Percentiles rank a stretch among this genome's conserved stretches.
Conservation (phyloP, 2,113 vertebrate species). For the Toxostoma redivivum region DNA sequence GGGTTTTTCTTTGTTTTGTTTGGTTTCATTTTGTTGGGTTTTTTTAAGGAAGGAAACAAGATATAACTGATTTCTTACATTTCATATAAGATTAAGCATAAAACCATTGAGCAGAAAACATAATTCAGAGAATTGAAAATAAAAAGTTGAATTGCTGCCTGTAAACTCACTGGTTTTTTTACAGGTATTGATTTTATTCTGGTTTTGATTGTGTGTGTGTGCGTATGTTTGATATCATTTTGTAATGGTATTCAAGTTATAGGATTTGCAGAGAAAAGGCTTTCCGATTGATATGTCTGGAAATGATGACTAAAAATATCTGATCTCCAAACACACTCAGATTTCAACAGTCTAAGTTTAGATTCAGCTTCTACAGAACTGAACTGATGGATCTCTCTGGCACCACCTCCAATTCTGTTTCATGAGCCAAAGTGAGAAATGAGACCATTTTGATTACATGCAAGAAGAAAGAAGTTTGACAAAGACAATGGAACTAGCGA, state of each 20-base stretch:
- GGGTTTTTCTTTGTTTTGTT: background rate
- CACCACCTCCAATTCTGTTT: background rate
- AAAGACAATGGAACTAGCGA: background rate
- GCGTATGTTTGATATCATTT: background rate
- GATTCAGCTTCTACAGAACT: background rate
- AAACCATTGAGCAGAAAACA: background rate
- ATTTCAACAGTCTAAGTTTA: background rate
- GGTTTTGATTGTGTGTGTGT: background rate
- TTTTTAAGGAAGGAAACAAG: background rate
- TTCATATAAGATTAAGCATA: background rate
- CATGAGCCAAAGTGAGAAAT: background rate
- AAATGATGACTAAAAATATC: background rate
- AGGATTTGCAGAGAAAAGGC: background rate
- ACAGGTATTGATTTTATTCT: background rate
- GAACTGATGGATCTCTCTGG: background rate
- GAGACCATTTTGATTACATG: background rate
- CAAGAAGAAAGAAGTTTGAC: background rate
- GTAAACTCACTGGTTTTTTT: background rate
- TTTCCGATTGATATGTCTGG: background rate
- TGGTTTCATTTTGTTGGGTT: background rate
- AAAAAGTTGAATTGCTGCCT: background rate
- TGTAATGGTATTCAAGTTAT: background rate
- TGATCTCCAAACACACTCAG: background rate
- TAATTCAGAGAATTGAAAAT: background rate
- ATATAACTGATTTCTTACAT: background rate